Conservation (phyloP, 2,888 invertebrate species). For the Trichacis sp. region DNA sequence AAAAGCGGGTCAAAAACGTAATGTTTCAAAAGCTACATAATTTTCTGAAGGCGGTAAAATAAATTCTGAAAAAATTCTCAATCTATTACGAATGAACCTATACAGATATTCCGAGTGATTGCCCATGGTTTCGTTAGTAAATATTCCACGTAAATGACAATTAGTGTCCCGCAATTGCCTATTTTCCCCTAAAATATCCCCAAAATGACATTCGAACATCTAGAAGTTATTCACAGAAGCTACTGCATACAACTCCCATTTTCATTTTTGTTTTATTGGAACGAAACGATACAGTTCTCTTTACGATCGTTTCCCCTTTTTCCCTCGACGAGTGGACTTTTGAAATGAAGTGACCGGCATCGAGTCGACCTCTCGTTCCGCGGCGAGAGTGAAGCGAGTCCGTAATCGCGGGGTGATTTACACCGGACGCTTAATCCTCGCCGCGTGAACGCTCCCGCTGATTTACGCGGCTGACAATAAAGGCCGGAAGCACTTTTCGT, state of each 20-base stretch:
- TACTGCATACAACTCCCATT: conserved; percentile 3
- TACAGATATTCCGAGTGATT: too few relatives aligned
- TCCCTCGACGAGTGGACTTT: conserved; percentile 16
- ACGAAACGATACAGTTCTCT: not conserved
- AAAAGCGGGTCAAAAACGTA: too few relatives aligned
- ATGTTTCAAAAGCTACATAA: too few relatives aligned
- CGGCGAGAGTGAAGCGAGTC: conserved; percentile 49
- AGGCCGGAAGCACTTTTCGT: conserved; percentile 55
- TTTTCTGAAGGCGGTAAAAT: too few relatives aligned
- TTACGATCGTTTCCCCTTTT: not conserved
- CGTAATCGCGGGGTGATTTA: conserved; percentile 56
- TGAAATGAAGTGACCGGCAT: conserved; percentile 34
- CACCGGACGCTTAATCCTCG: conserved; percentile 53
- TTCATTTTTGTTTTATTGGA: not conserved
- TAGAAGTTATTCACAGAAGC: too few relatives aligned
- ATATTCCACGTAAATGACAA: too few relatives aligned
- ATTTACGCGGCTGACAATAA: conserved; percentile 55
- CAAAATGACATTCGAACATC: too few relatives aligned
- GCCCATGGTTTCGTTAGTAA: too few relatives aligned
- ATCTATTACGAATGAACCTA: too few relatives aligned
- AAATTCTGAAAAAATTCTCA: too few relatives aligned
- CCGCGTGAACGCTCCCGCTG: conserved; percentile 47
- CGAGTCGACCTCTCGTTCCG: conserved; percentile 35
- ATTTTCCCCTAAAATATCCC: too few relatives aligned
- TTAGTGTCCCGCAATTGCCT: too few relatives aligned